Conservation (phyloP, 2,113 vertebrate species). For the Hemichromis elongatus region DNA sequence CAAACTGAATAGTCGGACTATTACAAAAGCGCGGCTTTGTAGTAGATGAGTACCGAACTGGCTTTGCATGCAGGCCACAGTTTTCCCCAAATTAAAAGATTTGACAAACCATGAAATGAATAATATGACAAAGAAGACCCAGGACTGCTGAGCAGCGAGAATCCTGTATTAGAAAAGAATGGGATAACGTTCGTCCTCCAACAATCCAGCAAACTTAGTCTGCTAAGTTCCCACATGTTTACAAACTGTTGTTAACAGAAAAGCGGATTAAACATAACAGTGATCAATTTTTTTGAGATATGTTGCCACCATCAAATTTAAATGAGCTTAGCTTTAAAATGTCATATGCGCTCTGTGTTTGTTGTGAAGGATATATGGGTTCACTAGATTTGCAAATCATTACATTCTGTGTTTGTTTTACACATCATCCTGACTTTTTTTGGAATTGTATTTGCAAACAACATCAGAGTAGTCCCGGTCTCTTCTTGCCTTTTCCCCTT, state of each 20-base stretch:
- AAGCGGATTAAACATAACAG: neutral
- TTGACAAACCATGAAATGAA: neutral
- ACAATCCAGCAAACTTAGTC: neutral
- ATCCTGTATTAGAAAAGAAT: neutral
- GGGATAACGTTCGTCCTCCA: neutral
- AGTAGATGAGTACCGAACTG: neutral
- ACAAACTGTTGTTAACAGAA: neutral
- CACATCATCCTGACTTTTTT: neutral
- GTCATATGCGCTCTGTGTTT: neutral
- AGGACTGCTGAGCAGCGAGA: fast-evolving
- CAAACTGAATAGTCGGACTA: fast-evolving
- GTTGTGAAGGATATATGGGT: neutral
- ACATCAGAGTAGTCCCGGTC: neutral
- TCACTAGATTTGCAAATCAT: neutral
- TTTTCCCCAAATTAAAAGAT: too few relatives aligned
- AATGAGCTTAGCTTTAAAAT: neutral
- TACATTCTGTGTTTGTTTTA: fast-evolving
- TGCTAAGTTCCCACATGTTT: neutral
- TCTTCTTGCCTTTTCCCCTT: neutral
- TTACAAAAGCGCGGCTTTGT: neutral
- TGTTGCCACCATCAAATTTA: neutral
- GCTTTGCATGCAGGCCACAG: neutral
- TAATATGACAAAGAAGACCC: neutral
- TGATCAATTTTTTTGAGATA: neutral
- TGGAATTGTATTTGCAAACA: neutral